Evolutionary conservation across 2,888 invertebrate genomes (phyloP).

Genomic region (Schrankia costaestrigalis): DNA sequence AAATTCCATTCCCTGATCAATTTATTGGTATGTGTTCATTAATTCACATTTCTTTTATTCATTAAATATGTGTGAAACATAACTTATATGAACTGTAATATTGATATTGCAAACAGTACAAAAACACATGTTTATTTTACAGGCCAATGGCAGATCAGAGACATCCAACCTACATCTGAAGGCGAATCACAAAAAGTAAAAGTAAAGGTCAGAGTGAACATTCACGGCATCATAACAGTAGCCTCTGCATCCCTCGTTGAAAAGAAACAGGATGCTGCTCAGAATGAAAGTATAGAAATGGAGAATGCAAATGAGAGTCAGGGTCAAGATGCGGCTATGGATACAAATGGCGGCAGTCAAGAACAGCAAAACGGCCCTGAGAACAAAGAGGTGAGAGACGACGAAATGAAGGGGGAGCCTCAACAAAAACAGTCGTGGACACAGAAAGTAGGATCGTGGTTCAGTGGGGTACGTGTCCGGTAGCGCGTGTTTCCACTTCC

Average conservation of each 20-base stretch:
- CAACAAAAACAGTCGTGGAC: constrained; percentile 83
- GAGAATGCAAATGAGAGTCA: constrained; percentile 68
- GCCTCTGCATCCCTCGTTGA: constrained; percentile 92
- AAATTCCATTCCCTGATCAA: constrained; percentile 87
- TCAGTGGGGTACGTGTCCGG: constrained; percentile 85
- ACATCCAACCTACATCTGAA: constrained; percentile 91
- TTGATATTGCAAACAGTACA: background rate
- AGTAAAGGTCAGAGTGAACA: constrained; percentile 96
- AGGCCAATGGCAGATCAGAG: constrained; percentile 89
- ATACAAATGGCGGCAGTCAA: constrained; percentile 73
- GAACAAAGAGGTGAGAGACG: constrained; percentile 76
- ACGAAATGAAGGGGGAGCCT: constrained; percentile 65
- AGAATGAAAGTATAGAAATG: constrained; percentile 68
- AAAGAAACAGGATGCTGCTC: constrained; percentile 81
- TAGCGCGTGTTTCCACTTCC: constrained; percentile 65
- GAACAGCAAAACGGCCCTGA: constrained; percentile 68
- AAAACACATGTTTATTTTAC: constrained; percentile 17
- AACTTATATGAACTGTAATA: background rate
- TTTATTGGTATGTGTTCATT: constrained; percentile 85
- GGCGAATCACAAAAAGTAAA: constrained; percentile 97
- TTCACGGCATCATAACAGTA: constrained; percentile 94
- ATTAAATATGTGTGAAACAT: background rate
- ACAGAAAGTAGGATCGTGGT: constrained; percentile 86
- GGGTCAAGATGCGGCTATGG: constrained; percentile 70
- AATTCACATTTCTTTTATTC: background rate